These are phyloP conservation scores for Paradoxurus hermaphroditus DNA, from an alignment of 2,113 vertebrate genomes.

Conservation along the genomic window DNA sequence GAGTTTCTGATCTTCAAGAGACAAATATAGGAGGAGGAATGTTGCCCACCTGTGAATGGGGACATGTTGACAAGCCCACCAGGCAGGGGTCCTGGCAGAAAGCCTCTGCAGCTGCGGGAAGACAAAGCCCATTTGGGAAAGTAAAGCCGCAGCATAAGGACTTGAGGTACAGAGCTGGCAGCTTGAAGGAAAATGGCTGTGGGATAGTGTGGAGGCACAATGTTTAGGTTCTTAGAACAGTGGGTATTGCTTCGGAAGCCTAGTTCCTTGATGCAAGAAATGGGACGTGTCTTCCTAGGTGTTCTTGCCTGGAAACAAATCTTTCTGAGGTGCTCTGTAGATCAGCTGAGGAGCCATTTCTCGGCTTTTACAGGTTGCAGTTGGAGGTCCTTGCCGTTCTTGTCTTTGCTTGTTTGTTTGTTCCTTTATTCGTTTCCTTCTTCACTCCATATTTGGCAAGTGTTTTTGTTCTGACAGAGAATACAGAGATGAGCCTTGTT, in stretches of 20 bases:
- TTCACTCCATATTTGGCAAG: not conserved
- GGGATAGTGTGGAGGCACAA: not conserved
- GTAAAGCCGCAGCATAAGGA: not conserved
- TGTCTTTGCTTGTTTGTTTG: not conserved
- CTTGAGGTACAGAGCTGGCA: not conserved
- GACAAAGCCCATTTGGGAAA: not conserved
- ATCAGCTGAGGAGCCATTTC: not conserved
- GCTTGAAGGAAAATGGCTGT: not conserved
- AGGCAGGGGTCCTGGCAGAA: not conserved
- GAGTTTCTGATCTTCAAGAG: not conserved
- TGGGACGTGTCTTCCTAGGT: not conserved
- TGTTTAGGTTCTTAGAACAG: not conserved
- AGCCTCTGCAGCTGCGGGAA: not conserved
- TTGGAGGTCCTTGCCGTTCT: not conserved
- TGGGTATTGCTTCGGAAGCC: not conserved
- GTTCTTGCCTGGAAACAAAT: not conserved
- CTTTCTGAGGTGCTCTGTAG: not conserved
- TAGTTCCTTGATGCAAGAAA: not conserved
- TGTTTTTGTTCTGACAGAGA: not conserved
- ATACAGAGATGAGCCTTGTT: not conserved
- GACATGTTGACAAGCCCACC: accelerated
- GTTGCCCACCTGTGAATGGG: not conserved
- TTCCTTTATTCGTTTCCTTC: not conserved
- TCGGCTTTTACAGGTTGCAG: not conserved
- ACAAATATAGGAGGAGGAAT: not conserved